phyloP scores from a whole-genome alignment of 2,797 vertebrate genomes.

The Fringilla coelebs region DNA sequence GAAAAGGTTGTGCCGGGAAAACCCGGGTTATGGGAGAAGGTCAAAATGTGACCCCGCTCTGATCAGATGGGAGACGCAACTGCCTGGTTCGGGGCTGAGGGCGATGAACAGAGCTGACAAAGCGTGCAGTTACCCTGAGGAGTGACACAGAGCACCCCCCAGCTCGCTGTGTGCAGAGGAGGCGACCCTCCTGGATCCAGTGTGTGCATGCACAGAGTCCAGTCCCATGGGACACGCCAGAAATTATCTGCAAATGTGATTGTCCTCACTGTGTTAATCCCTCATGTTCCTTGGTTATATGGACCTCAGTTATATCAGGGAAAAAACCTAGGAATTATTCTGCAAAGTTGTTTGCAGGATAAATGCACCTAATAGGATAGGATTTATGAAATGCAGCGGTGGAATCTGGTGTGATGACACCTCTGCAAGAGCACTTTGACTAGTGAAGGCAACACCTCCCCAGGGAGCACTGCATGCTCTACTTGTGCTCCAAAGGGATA shows the following conservation, averaged over 20 bases:
- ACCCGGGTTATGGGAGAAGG: accelerated
- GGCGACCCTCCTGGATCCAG: not conserved
- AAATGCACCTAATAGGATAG: not conserved
- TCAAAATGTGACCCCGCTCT: not conserved
- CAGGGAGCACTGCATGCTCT: not conserved
- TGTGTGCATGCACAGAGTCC: not conserved
- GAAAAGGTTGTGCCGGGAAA: not conserved
- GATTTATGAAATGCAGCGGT: not conserved
- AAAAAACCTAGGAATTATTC: not conserved
- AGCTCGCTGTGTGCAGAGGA: not conserved
- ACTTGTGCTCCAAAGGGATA: not conserved
- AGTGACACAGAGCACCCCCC: accelerated
- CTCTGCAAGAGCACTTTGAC: not conserved
- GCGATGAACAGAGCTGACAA: not conserved
- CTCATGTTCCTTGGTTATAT: not conserved
- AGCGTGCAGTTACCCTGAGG: not conserved
- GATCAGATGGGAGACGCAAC: not conserved
- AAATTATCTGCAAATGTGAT: not conserved
- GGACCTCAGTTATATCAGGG: not conserved
- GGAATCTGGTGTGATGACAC: not conserved
- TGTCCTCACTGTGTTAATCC: not conserved
- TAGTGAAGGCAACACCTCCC: not conserved
- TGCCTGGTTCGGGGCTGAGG: not conserved
- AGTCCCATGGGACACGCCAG: not conserved
- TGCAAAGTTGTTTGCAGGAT: not conserved